A percentile compares a stretch with the other conserved stretches of the same genome.
These are phyloP conservation scores for Steromphala cineraria DNA, from an alignment of 2,888 invertebrate species.

Conservation along the genomic window DNA sequence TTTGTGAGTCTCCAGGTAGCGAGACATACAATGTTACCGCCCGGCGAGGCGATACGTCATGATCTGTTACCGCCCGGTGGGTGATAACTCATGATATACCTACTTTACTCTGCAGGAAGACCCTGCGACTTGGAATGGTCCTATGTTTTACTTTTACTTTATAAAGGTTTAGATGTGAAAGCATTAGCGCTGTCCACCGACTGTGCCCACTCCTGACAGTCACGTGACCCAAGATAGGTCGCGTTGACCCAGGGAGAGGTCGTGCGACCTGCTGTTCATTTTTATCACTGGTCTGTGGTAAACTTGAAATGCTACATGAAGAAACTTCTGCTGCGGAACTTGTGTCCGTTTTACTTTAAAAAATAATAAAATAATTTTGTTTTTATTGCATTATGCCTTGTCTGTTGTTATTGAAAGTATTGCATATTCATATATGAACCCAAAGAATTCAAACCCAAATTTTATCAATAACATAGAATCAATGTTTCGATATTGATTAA, in stretches of 20 bases:
- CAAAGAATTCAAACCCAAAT: too few relatives aligned
- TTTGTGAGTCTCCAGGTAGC: neutral
- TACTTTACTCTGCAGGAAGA: too few relatives aligned
- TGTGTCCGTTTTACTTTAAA: constrained; percentile 25
- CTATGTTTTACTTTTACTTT: neutral
- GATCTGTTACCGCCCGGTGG: too few relatives aligned
- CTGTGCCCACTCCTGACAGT: constrained; percentile 3
- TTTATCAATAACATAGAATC: too few relatives aligned
- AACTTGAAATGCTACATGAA: neutral
- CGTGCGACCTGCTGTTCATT: neutral
- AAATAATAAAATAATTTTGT: constrained; percentile 25
- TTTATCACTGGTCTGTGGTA: constrained; percentile 23
- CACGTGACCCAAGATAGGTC: neutral
- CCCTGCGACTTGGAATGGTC: neutral
- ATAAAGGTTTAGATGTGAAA: constrained; percentile 1
- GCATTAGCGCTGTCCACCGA: neutral
- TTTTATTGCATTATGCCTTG: constrained; percentile 21
- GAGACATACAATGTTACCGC: too few relatives aligned
- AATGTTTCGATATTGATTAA: too few relatives aligned
- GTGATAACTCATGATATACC: too few relatives aligned
- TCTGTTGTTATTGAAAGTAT: neutral
- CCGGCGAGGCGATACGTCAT: too few relatives aligned
- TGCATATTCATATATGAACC: too few relatives aligned
- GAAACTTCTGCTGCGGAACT: constrained; percentile 26
- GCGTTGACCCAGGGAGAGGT: neutral